Conservation (phyloP, 2,113 vertebrate species). For the Prinia subflava region DNA sequence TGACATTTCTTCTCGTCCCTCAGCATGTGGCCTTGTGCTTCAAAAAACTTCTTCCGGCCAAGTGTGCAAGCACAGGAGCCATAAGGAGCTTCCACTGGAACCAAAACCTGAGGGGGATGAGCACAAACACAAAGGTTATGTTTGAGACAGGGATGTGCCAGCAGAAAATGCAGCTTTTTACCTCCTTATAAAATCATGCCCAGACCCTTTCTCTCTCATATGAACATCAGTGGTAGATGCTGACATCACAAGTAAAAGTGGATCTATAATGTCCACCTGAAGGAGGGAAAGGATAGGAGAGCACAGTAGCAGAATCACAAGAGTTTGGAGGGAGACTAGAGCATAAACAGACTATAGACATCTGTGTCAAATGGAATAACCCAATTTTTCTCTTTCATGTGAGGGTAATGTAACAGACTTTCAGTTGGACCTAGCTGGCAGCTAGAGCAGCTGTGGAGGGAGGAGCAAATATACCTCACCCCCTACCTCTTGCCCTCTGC, state of each 20-base stretch:
- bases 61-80: slow-evolving; percentile 90
- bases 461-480: not conserved
- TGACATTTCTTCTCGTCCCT: slow-evolving; percentile 27
- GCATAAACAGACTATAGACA: not conserved
- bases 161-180: not conserved
- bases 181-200: not conserved
- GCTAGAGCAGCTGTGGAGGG: not conserved
- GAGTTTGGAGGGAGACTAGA: not conserved
- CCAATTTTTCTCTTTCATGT: not conserved
- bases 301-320: not conserved
- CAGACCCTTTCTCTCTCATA: not conserved
- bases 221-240: not conserved
- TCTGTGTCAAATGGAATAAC: not conserved
- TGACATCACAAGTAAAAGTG: not conserved
- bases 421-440: not conserved
- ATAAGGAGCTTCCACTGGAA: slow-evolving; percentile 87
- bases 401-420: not conserved
- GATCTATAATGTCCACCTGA: not conserved
- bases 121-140: not conserved
- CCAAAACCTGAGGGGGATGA: slow-evolving; percentile 77
- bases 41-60: slow-evolving; percentile 75
- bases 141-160: not conserved
- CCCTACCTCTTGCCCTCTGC: not conserved
- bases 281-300: not conserved
- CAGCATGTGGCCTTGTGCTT: slow-evolving; percentile 64